Evolutionary conservation across 1,140 invertebrate genomes (phyloP).

Genomic region (Hylyphantes graminicola): DNA sequence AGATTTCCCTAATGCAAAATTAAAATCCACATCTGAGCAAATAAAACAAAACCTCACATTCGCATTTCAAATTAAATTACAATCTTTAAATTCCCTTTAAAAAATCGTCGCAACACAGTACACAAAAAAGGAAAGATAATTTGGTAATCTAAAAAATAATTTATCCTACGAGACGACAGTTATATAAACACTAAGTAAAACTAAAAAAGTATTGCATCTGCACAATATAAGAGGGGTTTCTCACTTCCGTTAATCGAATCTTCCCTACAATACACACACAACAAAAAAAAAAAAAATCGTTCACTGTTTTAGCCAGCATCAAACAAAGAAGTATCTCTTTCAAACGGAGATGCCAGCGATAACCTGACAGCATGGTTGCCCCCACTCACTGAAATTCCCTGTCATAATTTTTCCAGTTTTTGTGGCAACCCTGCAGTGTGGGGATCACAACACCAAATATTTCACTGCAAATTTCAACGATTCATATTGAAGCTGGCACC

Average conservation of each 20-base stretch:
- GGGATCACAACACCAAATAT: too few species aligned
- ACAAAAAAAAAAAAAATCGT: constrained; percentile 34
- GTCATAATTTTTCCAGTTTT: too few species aligned
- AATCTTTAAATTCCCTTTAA: background rate
- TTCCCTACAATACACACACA: constrained; percentile 4
- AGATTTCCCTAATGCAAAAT: too few species aligned
- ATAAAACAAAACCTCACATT: too few species aligned
- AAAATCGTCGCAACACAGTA: constrained; percentile 6
- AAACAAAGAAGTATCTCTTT: too few species aligned
- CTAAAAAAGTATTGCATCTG: constrained; percentile 56
- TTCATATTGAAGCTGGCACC: too few species aligned
- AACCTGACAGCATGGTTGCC: too few species aligned
- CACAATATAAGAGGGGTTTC: constrained; percentile 35
- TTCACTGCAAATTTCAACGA: too few species aligned
- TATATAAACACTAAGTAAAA: constrained; percentile 55
- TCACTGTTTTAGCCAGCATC: constrained; percentile 16
- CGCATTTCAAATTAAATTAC: constrained; percentile 37
- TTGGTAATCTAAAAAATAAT: constrained; percentile 53
- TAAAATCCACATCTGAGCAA: too few species aligned
- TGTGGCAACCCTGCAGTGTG: too few species aligned
- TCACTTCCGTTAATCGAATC: constrained; percentile 5
- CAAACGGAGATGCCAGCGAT: too few species aligned
- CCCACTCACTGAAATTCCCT: too few species aligned
- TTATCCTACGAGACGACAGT: constrained; percentile 48
- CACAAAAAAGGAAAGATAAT: constrained; percentile 17